These are phyloP conservation scores for Axea sp. DNA, from an alignment of 2,888 invertebrate genomes.

Conservation along the genomic window DNA sequence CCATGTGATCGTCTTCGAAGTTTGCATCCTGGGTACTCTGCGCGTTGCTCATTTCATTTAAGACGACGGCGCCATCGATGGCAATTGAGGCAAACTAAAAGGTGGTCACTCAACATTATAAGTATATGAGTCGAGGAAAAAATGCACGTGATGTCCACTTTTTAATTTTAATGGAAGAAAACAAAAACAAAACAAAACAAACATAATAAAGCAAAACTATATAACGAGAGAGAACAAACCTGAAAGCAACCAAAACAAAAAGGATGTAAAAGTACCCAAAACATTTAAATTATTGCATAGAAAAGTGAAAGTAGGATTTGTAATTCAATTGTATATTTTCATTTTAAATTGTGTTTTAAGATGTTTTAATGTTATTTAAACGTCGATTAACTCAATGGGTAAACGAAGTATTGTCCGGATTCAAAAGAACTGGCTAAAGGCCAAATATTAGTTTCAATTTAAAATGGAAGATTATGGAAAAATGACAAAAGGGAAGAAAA, in stretches of 20 bases:
- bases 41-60: constrained; percentile 68
- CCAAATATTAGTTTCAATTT: constrained; percentile 76
- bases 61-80: constrained; percentile 72
- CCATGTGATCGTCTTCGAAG: constrained; percentile 71
- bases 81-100: constrained; percentile 77
- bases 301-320: constrained; percentile 79
- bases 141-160: constrained; percentile 74
- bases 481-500: constrained; percentile 33
- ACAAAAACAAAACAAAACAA: constrained; percentile 60
- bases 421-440: constrained; percentile 74
- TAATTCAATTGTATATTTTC: constrained; percentile 78
- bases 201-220: constrained; percentile 63
- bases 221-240: constrained; percentile 65
- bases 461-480: constrained; percentile 30
- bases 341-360: constrained; percentile 78
- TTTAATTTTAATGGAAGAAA: constrained; percentile 76
- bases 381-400: constrained; percentile 77
- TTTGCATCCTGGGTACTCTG: constrained; percentile 74
- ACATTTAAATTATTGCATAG: constrained; percentile 68
- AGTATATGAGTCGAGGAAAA: constrained; percentile 72
- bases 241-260: constrained; percentile 48
- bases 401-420: constrained; percentile 51
- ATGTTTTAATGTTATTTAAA: constrained; percentile 74
- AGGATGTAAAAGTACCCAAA: constrained; percentile 56
- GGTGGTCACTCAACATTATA: constrained; percentile 73